Base-by-base conservation (phyloP, 2,888 invertebrate species). In the Gastrophysa polygoni region DNA sequence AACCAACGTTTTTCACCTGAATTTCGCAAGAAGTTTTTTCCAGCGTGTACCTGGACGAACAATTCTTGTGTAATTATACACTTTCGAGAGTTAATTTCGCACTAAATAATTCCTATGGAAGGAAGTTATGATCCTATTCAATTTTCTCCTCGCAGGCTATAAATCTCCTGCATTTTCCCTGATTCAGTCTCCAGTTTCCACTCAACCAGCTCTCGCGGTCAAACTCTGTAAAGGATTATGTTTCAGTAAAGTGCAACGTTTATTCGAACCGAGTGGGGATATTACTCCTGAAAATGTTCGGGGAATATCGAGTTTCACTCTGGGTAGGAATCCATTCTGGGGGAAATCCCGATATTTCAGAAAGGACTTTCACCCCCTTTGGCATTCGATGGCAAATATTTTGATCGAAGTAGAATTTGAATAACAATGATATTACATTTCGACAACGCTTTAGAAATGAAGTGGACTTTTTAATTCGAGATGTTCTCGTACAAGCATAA, bases 211-310 rank as follows among this genome's bases (percentile, higher is more conserved):
- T 24, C 61, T 58, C 56, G 50, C 57, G 66, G 66, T 63, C 66
- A 66, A 62, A 58, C 63, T 63, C 63, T 61, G 63, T 57, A 63
- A 63, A 55, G 52, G 63, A 66, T 66, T 63, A 63, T 57, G 56
- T 66, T 63, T 61, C 66, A 61, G 21, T 58, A 60, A 60, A 66
- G 66, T 50, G 63, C 58, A 55, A 56, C 60, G 55, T 59, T 44
- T 55, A 38, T 54, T 51, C 56, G 51, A 54, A 48, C 54, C 51
- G 51, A 63, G 66, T 66, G 63, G 57, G 57, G 60, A 66, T 60
- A 54, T 63, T 50, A 57, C 57, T 46, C 60, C 57, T 28, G 49
- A 46, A 62, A 62, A 55, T 50, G 55, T 44, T 17, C 16, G 54
- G 5, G 54, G 5, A 32, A 34, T 58, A 62, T 62, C 54, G 48